Conservation (phyloP, 2,888 invertebrate genomes). For the Sinodicranocentrus sp. region DNA sequence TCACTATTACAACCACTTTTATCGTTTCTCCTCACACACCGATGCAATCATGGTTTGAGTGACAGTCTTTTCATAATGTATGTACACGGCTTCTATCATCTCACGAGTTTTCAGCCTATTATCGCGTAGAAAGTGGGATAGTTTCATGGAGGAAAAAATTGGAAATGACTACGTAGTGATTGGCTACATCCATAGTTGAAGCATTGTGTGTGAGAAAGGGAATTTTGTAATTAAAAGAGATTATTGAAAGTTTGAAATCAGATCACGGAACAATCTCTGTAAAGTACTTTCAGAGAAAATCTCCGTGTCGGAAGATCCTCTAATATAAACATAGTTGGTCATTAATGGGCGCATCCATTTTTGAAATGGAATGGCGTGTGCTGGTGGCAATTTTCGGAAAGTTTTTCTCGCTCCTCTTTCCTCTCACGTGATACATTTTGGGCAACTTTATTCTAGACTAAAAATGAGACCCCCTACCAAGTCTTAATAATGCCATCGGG, state of each 20-base stretch:
- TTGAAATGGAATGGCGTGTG: not conserved
- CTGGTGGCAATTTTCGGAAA: not conserved
- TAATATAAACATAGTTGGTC: not conserved
- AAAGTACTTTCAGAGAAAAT: not conserved
- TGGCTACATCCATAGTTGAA: not conserved
- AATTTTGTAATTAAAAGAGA: constrained; percentile 38
- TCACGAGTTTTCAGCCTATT: constrained; percentile 15
- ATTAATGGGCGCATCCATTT: no score
- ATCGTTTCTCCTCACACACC: not conserved
- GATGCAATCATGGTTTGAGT: not conserved
- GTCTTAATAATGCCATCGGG: constrained; percentile 40
- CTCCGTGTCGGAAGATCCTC: not conserved
- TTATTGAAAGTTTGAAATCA: constrained; percentile 30
- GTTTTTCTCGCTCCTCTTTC: not conserved
- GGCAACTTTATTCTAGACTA: constrained; percentile 20
- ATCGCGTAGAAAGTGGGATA: not conserved
- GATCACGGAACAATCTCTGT: constrained; percentile 13
- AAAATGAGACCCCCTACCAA: constrained; percentile 40
- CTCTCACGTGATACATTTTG: no score
- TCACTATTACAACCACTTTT: constrained; percentile 33
- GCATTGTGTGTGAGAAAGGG: not conserved
- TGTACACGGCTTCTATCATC: not conserved
- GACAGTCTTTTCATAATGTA: not conserved
- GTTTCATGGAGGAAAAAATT: constrained; percentile 15
- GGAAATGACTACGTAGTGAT: no score